phyloP scores from a whole-genome alignment of 2,113 vertebrate genomes.

The Corythoichthys haematopterus region DNA sequence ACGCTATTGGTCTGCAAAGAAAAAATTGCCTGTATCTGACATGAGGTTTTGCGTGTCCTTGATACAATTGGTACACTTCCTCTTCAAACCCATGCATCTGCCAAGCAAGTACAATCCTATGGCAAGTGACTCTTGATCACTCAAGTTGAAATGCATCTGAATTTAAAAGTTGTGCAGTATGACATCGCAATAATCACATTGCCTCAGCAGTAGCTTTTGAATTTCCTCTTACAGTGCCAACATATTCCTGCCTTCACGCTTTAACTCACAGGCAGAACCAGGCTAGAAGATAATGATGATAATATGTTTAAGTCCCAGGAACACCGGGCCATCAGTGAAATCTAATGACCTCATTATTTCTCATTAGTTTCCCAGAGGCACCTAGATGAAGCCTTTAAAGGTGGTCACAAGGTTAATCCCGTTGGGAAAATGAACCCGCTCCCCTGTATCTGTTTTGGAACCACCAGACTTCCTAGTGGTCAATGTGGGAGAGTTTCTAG shows the following conservation, averaged over 20 bases:
- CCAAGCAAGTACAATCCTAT: constrained; percentile 51
- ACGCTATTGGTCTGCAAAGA: constrained; percentile 35
- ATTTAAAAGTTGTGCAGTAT: neutral
- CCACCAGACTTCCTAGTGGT: constrained; percentile 2
- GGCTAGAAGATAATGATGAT: constrained; percentile 57
- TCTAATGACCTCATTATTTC: constrained; percentile 72
- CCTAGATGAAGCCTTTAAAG: constrained; percentile 67
- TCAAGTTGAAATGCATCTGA: constrained; percentile 55
- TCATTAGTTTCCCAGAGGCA: constrained; percentile 68
- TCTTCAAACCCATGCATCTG: constrained; percentile 29
- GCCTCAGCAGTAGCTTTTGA: constrained; percentile 15
- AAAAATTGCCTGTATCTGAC: constrained; percentile 36
- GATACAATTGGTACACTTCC: constrained; percentile 1
- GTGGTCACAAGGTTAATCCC: constrained; percentile 71
- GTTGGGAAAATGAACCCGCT: constrained; percentile 49
- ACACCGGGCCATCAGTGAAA: constrained; percentile 48
- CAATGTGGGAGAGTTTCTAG: constrained; percentile 36
- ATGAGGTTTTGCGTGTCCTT: constrained; percentile 26
- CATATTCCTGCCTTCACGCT: constrained; percentile 28
- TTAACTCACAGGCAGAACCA: constrained; percentile 44
- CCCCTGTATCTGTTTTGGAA: constrained; percentile 51
- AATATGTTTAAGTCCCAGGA: constrained; percentile 59
- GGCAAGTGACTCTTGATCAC: constrained; percentile 42
- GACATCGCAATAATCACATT: constrained; percentile 8
- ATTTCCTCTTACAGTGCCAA: constrained; percentile 24